Evolutionary conservation across 2,888 invertebrate genomes (phyloP).

Genomic region (Leptopilina myrica): DNA sequence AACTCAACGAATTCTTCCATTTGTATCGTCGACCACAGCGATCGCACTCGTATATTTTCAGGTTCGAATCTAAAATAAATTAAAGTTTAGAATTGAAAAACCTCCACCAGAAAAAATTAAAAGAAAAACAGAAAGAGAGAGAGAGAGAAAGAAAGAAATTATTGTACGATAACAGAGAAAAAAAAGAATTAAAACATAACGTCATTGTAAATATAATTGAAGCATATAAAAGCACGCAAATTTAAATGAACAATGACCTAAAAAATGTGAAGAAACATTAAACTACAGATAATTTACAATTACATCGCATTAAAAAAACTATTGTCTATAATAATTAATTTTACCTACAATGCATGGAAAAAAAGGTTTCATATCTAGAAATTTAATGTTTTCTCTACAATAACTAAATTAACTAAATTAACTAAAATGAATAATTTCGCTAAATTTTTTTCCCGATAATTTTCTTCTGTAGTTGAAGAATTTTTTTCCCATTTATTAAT

Average conservation of each 20-base stretch:
- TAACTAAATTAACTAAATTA: too few species aligned
- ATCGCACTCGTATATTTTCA: constrained; percentile 73
- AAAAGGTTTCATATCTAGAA: too few species aligned
- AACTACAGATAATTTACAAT: background rate
- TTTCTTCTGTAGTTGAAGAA: too few species aligned
- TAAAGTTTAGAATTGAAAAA: constrained; percentile 44
- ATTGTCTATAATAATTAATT: too few species aligned
- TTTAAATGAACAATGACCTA: background rate
- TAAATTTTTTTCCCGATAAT: too few species aligned
- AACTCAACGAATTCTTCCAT: constrained; percentile 74
- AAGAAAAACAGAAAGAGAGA: background rate
- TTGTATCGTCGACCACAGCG: constrained; percentile 64
- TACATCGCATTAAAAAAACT: too few species aligned
- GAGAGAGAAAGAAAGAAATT: background rate
- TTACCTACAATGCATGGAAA: too few species aligned
- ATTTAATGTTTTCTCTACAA: too few species aligned
- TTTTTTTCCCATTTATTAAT: too few species aligned
- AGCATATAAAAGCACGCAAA: constrained; percentile 1
- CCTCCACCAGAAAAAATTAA: constrained; percentile 46
- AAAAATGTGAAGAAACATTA: background rate
- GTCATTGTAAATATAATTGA: background rate
- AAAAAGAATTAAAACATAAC: background rate
- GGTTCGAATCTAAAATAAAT: constrained; percentile 49
- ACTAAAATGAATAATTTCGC: too few species aligned
- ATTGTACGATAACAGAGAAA: constrained; percentile 1